Conservation (phyloP, 92 coral and sea anemone species). For the Phenganax subtilis region DNA sequence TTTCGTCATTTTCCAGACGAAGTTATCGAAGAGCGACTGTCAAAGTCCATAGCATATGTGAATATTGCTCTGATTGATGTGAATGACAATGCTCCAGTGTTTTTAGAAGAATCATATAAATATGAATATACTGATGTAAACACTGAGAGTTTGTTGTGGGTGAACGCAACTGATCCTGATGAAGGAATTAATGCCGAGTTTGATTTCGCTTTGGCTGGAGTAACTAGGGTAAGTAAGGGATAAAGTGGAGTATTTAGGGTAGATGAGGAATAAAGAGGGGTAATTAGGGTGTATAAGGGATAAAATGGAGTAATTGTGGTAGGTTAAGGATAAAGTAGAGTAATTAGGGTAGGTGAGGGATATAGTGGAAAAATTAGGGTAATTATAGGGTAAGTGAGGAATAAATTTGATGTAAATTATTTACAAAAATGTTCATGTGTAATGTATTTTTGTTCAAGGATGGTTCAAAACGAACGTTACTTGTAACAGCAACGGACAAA, state of each 20-base stretch:
- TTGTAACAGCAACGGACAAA: slow-evolving; percentile 67
- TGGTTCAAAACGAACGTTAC: slow-evolving; percentile 50
- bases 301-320: background rate
- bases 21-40: slow-evolving; percentile 42
- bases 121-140: slow-evolving; percentile 46
- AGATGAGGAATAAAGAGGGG: background rate
- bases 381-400: background rate
- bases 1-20: slow-evolving; percentile 43
- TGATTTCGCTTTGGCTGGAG: slow-evolving; percentile 64
- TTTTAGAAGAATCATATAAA: slow-evolving; percentile 45
- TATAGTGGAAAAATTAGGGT: background rate
- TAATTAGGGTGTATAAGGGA: background rate
- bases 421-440: background rate
- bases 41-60: slow-evolving; percentile 63
- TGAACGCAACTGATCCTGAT: slow-evolving; percentile 72
- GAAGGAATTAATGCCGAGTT: slow-evolving; percentile 70
- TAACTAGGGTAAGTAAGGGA: slow-evolving; percentile 60
- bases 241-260: background rate
- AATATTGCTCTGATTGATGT: slow-evolving; percentile 61
- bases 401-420: background rate
- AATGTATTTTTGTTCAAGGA: slow-evolving; percentile 25
- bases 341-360: background rate
- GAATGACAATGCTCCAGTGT: slow-evolving; percentile 84
- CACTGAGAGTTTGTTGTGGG: slow-evolving; percentile 47
- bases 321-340: background rate